Conservation (phyloP, 2,797 vertebrate species). For the Chaetodon trifasciatus region DNA sequence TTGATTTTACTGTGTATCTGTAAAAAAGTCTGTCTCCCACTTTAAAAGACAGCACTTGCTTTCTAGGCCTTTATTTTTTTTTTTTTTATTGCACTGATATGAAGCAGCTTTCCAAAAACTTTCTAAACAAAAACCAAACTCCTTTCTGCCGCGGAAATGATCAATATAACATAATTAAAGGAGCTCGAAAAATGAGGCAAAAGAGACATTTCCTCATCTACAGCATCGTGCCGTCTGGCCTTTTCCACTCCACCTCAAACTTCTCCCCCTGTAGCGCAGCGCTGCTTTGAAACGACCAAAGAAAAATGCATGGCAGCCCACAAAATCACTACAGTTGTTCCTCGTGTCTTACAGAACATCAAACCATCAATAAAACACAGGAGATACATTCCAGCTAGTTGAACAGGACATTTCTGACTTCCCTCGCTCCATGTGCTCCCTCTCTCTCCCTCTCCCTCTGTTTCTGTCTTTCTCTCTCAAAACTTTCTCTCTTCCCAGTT, state of each 20-base stretch:
- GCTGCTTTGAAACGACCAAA: constrained; percentile 66
- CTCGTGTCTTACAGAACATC: constrained; percentile 80
- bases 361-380: constrained; percentile 83
- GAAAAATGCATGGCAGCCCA: constrained; percentile 79
- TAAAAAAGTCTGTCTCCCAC: background rate
- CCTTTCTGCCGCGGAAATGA: background rate
- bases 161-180: background rate
- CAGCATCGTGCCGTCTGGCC: background rate
- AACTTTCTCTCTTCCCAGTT: constrained; percentile 80
- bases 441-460: constrained; percentile 43
- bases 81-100: background rate
- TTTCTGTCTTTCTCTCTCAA: constrained; percentile 55
- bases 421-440: constrained; percentile 74
- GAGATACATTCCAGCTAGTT: constrained; percentile 81
- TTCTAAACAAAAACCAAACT: background rate
- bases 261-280: constrained; percentile 31
- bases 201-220: background rate
- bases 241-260: constrained; percentile 50
- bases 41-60: background rate
- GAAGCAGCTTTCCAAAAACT: background rate
- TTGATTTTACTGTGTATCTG: constrained; percentile 11
- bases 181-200: background rate
- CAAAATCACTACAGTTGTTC: constrained; percentile 83
- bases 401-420: constrained; percentile 81
- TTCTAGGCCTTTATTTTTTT: background rate